These are phyloP conservation scores for Pomatostomus ruficeps DNA, from an alignment of 2,113 vertebrate species.

Conservation along the genomic window DNA sequence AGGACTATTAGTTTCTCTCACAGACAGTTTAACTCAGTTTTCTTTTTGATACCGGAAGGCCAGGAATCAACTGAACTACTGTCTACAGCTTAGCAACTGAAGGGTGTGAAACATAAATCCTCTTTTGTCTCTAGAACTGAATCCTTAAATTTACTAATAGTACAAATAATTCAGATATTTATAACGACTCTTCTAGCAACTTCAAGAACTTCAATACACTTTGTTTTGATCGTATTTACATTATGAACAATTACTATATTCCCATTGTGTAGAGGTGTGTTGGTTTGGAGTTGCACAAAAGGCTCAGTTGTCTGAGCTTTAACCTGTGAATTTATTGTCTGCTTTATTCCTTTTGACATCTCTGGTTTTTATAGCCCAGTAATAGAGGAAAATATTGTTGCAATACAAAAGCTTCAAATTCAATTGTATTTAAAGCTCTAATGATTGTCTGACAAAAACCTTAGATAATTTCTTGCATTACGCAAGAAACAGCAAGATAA, in stretches of 20 bases:
- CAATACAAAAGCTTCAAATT: background rate
- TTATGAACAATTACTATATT: background rate
- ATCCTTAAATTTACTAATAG: background rate
- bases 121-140: background rate
- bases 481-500: background rate
- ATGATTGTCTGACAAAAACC: too few species aligned
- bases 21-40: background rate
- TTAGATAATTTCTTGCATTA: too few species aligned
- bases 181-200: background rate
- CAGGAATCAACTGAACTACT: background rate
- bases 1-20: background rate
- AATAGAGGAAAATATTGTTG: background rate
- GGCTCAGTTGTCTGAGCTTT: background rate
- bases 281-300: background rate
- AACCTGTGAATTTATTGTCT: background rate
- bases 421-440: background rate
- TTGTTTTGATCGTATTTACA: background rate
- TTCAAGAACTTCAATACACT: background rate
- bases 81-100: background rate
- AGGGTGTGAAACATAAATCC: background rate
- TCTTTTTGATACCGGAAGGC: background rate
- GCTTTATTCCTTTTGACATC: background rate
- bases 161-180: background rate
- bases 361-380: background rate
- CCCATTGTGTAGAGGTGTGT: too few species aligned